Evolutionary conservation across 2,888 invertebrate species (phyloP).

Genomic region (Drosophila diplacantha): DNA sequence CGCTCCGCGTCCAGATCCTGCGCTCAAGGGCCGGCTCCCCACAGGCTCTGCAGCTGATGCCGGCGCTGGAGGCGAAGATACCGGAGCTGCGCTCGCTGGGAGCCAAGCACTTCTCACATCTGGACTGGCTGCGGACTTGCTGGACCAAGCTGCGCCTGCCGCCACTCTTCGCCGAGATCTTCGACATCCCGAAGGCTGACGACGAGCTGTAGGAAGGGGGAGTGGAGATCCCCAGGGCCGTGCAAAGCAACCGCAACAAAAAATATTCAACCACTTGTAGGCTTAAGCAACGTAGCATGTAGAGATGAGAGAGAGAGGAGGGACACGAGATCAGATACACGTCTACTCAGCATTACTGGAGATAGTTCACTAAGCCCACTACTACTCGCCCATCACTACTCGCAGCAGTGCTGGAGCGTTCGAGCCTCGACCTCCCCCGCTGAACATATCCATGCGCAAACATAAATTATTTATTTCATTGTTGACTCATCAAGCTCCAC

Average conservation of each 20-base stretch:
- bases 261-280: slow-evolving; percentile 48
- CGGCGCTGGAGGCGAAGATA: slow-evolving; percentile 80
- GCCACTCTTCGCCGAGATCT: slow-evolving; percentile 96
- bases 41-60: slow-evolving; percentile 78
- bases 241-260: slow-evolving; percentile 41
- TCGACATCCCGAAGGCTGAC: slow-evolving; percentile 94
- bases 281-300: slow-evolving; percentile 56
- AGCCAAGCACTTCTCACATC: slow-evolving; percentile 87
- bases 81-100: slow-evolving; percentile 90
- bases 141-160: slow-evolving; percentile 92
- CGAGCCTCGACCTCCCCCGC: slow-evolving; percentile 43
- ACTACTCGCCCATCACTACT: slow-evolving; percentile 32
- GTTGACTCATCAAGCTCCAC: slow-evolving; percentile 53
- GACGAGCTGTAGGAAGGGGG: slow-evolving; percentile 80
- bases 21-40: slow-evolving; percentile 76
- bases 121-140: slow-evolving; percentile 93
- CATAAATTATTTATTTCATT: slow-evolving; percentile 74
- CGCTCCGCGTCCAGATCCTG: slow-evolving; percentile 87
- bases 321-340: slow-evolving; percentile 47
- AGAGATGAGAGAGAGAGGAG: slow-evolving; percentile 24
- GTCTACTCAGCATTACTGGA: slow-evolving; percentile 55
- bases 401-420: slow-evolving; percentile 49
- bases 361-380: slow-evolving; percentile 45
- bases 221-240: slow-evolving; percentile 19
- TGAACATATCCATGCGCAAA: slow-evolving; percentile 66